Evolutionary conservation across 1,140 invertebrate species (phyloP), one percentile per base, ranked within the genome.

Genomic region (Drosophila melanica): DNA sequence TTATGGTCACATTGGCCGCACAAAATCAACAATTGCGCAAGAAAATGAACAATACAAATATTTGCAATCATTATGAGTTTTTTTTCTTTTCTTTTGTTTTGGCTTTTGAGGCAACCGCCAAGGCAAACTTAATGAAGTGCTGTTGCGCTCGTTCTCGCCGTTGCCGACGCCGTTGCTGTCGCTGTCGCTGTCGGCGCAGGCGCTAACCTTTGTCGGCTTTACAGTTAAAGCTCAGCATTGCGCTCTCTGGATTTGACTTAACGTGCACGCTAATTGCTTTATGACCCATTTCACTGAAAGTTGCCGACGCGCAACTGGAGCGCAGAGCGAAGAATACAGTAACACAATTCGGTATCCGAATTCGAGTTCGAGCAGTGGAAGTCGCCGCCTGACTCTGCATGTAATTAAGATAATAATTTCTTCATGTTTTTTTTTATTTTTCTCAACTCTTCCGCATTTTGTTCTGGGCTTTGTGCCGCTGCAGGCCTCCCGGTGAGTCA

Each of bases 211-310:
- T 75, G 79, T 76, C 73, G 84, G 76, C 62, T 59, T 86, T 82
- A 86, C 81, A 87, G 81, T 86, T 85, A 79, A 80, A 59, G 47
- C 78, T 51, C 48, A 35, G 50, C 45, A 60, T 53, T 50, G 62
- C 79, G 45, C 68, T 71, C 77, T 73, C 77, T 63, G 62, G 81
- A 81, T 86, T 84, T 84, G 74, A 57, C 77, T 80, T 80, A 54
- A 81, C 68, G 63, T 74, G 58, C 71, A 73, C 76, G 82, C 75
- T 87, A 89, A 87, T 89, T 87, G 68, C 75, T 76, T 82, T 87
- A 76, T 87, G 82, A 89, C 82, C 82, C 82, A 86, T 79, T 79
- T 86, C 23, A 60, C 71, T 60, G 53, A 69, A 37, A 70, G 67
- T 64, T 66, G 62, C 53, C 45, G 42, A 53, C 45, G 53, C 47